phyloP scores from a whole-genome alignment of 2,797 vertebrate species.

The Craterocephalus amniculus region DNA sequence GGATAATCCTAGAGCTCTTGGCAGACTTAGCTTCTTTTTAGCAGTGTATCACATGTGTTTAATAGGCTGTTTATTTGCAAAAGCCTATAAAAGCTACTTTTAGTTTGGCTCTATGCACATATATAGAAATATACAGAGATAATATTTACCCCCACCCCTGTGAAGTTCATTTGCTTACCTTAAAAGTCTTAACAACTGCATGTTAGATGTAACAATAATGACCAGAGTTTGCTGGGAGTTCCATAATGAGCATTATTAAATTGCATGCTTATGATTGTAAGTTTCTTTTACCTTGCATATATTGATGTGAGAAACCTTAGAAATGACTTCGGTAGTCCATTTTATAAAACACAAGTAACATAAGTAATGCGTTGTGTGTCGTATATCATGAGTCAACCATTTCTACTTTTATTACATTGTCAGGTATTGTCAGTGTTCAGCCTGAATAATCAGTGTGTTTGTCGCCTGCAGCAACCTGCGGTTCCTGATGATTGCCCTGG shows the following conservation, averaged over 20 bases:
- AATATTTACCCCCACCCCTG: no score
- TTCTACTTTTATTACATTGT: background rate
- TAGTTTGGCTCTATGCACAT: no score
- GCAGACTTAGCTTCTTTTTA: background rate
- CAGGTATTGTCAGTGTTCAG: background rate
- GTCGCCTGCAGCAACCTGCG: constrained; percentile 87
- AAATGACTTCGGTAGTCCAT: background rate
- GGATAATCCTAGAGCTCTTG: background rate
- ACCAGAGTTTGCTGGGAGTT: background rate
- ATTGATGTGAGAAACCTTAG: background rate
- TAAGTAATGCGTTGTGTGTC: no score
- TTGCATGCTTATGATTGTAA: background rate
- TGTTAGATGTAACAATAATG: no score
- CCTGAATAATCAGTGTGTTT: constrained; percentile 1
- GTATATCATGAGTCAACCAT: no score
- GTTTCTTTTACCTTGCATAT: background rate
- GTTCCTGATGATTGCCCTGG: constrained; percentile 96
- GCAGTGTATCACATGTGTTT: background rate
- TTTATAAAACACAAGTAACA: background rate
- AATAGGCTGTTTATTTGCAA: background rate
- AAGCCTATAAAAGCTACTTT: background rate
- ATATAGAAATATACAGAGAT: no score
- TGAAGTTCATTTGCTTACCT: no score
- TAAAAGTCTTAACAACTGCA: background rate
- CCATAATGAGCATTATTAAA: background rate